Percentiles rank a stretch among this genome's conserved stretches.
These are phyloP conservation scores for Drosophila testacea DNA, from an alignment of 2,888 invertebrate genomes.

Conservation along the genomic window DNA sequence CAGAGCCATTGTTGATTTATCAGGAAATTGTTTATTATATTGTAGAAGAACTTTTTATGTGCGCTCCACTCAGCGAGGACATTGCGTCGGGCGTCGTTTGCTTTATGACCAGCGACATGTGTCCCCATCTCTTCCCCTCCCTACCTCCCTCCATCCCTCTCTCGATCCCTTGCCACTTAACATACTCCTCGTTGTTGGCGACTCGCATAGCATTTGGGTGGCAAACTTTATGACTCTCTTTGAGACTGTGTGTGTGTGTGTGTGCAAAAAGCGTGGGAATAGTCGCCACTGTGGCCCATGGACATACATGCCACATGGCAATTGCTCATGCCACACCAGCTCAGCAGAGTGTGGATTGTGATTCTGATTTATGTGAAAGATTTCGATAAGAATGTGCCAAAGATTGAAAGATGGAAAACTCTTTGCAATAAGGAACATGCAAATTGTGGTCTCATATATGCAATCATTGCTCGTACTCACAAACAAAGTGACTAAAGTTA, in stretches of 20 bases:
- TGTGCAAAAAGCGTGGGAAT: conserved; percentile 68
- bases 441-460: conserved; percentile 8
- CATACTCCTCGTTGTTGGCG: conserved; percentile 30
- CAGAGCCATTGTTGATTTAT: conserved; percentile 62
- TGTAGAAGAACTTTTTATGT: conserved; percentile 70
- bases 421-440: conserved; percentile 5
- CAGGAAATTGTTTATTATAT: conserved; percentile 79
- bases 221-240: conserved; percentile 50
- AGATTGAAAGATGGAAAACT: conserved; percentile 13
- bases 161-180: background rate
- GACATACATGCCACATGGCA: conserved; percentile 35
- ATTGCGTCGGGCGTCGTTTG: conserved; percentile 55
- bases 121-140: conserved; percentile 8
- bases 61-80: conserved; percentile 60
- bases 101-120: conserved; percentile 60
- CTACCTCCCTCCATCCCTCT: background rate
- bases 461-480: conserved; percentile 4
- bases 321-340: conserved; percentile 44
- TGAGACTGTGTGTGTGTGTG: conserved; percentile 6
- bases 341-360: conserved; percentile 37
- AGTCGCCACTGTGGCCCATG: conserved; percentile 51
- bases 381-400: conserved; percentile 66
- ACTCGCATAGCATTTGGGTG: conserved; percentile 56
- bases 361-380: conserved; percentile 71
- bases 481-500: background rate